These are phyloP conservation scores for Montipora capitata DNA, from an alignment of 92 coral and sea anemone species.

Conservation along the genomic window DNA sequence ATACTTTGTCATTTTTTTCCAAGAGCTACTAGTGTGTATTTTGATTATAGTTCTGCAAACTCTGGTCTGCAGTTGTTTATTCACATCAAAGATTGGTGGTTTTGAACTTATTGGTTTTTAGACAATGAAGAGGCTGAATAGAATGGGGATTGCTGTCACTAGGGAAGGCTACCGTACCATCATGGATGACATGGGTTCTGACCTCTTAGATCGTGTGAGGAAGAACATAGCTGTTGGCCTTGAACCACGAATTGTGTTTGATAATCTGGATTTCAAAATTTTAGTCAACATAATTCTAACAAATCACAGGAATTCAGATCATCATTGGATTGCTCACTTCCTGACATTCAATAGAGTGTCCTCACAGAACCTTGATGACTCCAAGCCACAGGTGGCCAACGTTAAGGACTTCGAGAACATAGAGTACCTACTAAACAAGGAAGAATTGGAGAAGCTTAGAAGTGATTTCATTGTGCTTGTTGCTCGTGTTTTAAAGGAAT, in stretches of 20 bases:
- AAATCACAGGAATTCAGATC: too few species aligned
- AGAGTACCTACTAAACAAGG: slow-evolving; percentile 43
- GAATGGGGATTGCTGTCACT: too few species aligned
- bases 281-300: slow-evolving; percentile 41
- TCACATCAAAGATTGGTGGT: neutral
- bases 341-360: too few species aligned
- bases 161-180: slow-evolving; percentile 21
- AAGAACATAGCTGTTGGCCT: slow-evolving; percentile 36
- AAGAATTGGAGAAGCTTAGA: slow-evolving; percentile 44
- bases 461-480: slow-evolving; percentile 53
- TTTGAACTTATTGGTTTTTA: neutral
- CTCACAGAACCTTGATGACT: too few species aligned
- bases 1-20: too few species aligned
- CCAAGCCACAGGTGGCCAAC: too few species aligned
- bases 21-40: neutral
- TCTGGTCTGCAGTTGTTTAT: neutral
- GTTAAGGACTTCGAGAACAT: slow-evolving; percentile 21
- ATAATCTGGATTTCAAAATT: slow-evolving; percentile 34
- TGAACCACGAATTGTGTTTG: slow-evolving; percentile 13
- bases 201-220: slow-evolving; percentile 31
- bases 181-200: slow-evolving; percentile 72
- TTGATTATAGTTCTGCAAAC: neutral
- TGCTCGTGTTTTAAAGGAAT: slow-evolving; percentile 20
- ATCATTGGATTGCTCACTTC: too few species aligned
- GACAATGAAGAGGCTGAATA: too few species aligned